Percentiles rank a stretch among this genome's conserved stretches.
These are phyloP conservation scores for Sinelater perroti DNA, from an alignment of 2,888 invertebrate species.

Conservation along the genomic window DNA sequence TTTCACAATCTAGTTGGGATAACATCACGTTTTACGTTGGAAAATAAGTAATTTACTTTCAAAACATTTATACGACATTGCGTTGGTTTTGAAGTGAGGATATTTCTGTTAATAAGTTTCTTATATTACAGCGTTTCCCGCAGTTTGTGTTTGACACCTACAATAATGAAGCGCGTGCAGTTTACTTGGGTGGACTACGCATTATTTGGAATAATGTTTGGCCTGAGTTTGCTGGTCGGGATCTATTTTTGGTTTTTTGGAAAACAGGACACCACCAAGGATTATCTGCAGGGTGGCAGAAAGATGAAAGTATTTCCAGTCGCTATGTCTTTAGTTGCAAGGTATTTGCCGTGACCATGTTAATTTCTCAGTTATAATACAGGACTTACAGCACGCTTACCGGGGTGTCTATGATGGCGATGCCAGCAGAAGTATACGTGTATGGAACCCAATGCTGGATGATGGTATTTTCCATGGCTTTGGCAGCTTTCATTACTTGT, in stretches of 20 bases:
- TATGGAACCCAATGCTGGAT: constrained; percentile 73
- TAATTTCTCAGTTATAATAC: background rate
- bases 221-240: constrained; percentile 46
- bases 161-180: no score
- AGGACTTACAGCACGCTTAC: constrained; percentile 77
- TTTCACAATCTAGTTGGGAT: no score
- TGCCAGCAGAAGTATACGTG: constrained; percentile 78
- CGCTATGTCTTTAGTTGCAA: constrained; percentile 75
- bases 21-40: no score
- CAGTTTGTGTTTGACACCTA: no score
- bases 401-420: constrained; percentile 76
- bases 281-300: constrained; percentile 75
- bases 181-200: constrained; percentile 29
- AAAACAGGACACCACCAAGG: constrained; percentile 69
- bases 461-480: constrained; percentile 58
- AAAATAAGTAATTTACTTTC: no score
- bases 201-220: constrained; percentile 57
- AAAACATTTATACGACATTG: no score
- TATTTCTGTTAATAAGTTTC: no score
- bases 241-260: constrained; percentile 63
- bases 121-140: no score
- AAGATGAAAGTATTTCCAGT: constrained; percentile 75
- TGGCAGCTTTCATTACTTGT: constrained; percentile 50
- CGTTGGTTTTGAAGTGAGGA: no score
- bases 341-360: constrained; percentile 60